These are phyloP conservation scores for Drosophila sproati DNA, from an alignment of 1,140 invertebrate genomes.

Conservation along the genomic window DNA sequence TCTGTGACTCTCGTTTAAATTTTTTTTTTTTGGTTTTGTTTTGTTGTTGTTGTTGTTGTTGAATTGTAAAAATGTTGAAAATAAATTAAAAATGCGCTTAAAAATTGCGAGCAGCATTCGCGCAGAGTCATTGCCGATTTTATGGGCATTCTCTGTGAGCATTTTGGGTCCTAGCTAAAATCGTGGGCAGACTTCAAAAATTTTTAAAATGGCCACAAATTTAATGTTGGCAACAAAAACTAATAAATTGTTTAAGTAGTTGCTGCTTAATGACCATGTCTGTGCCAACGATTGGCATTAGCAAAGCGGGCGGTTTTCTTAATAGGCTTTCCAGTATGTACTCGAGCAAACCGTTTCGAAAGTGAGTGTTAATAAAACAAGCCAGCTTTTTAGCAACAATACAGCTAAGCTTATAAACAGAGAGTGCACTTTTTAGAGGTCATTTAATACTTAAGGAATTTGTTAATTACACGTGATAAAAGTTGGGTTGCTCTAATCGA, in stretches of 20 bases:
- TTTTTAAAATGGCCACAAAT: conserved; percentile 17
- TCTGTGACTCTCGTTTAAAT: conserved; percentile 31
- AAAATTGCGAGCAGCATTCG: conserved; percentile 56
- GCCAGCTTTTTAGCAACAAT: no score
- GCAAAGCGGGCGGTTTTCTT: conserved; percentile 9
- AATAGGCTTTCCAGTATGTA: not conserved
- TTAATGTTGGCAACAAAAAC: conserved; percentile 38
- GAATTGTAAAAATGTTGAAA: conserved; percentile 80
- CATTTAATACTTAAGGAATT: no score
- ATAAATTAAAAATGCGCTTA: conserved; percentile 81
- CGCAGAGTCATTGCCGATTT: conserved; percentile 43
- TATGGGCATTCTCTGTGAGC: conserved; percentile 49
- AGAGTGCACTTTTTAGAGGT: no score
- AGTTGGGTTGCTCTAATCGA: no score
- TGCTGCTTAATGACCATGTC: conserved; percentile 32
- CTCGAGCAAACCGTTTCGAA: not conserved
- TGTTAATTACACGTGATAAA: no score
- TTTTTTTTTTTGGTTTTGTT: conserved; percentile 35
- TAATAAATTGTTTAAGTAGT: conserved; percentile 46
- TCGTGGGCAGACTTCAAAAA: conserved; percentile 37
- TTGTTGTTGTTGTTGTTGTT: not conserved
- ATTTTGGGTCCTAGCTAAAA: conserved; percentile 68
- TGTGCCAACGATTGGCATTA: conserved; percentile 15
- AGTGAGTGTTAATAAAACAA: no score
- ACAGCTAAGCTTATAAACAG: no score